Evolutionary conservation across 2,113 vertebrate genomes (phyloP), one percentile per base, ranked within the genome.

Genomic region (Sterna hirundo): DNA sequence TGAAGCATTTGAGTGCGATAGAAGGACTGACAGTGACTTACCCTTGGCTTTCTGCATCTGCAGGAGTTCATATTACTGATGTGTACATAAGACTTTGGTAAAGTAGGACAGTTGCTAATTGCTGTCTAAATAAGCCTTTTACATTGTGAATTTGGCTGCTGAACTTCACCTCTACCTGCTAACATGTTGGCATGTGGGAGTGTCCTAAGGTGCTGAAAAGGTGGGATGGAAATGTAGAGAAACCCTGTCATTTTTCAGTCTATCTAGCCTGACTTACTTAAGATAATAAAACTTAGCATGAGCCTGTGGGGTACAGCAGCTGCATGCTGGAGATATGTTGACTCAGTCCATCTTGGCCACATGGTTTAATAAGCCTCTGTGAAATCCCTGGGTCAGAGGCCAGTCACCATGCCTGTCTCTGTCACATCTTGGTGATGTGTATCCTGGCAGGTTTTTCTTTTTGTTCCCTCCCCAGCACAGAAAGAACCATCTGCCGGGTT

Each of bases 401-500:
- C 92, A 95, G 84, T 88, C 93, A 93, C 91, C 79, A 78, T 79
- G 86, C 96, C 95, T 94, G 94, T 97, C 96, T 96, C 92, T 94
- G 96, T 97, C 95, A 93, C 95, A 96, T 97, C 77, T 93, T 94
- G 88, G 97, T 96, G 95, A 94, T 96, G 94, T 97, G 96, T 95
- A 93, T 96, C 96, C 83, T 86, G 72, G 96, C 97, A 94, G 95
- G 57, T 83, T 96, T 92, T 72, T 47, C 81, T 65, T 82, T 81
- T 54, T 76, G 85, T 74, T 94, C 80, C 71, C 21, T 74, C n/a
- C 61, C 21, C 58, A 23, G 26, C 83, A 66, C 83, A 82, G 81
- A 89, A 95, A 94, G 97, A 97, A 95, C 97, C 98, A 98, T 98
- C 98, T 98, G 97, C 97, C 97, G 91, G 94, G 89, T 93, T 96